Evolutionary conservation across 2,888 invertebrate species (phyloP).

Genomic region (Strigamia maritima): DNA sequence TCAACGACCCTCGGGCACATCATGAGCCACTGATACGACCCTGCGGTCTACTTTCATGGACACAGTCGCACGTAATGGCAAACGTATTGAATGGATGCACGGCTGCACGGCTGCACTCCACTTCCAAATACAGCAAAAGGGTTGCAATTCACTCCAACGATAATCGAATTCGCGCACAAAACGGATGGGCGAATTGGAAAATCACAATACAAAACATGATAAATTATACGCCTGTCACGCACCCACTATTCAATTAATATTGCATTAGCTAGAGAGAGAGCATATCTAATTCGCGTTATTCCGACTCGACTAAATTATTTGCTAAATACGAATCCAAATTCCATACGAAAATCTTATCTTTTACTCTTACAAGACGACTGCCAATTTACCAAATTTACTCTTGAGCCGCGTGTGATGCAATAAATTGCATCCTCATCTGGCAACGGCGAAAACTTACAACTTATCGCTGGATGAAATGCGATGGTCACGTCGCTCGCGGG

Average conservation of each 20-base stretch:
- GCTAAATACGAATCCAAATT: not conserved
- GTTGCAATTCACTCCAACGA: not conserved
- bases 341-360: conserved; percentile 2
- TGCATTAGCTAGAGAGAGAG: not conserved
- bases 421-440: not conserved
- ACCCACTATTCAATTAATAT: conserved; percentile 13
- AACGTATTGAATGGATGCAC: not conserved
- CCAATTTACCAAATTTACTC: not conserved
- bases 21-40: conserved; percentile 7
- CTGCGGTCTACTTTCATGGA: conserved; percentile 15
- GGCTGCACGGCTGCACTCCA: not conserved
- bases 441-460: conserved; percentile 2
- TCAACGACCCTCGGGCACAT: conserved; percentile 18
- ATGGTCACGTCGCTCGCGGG: conserved; percentile 1
- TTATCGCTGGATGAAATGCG: conserved; percentile 12
- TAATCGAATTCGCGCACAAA: not conserved
- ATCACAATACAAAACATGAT: conserved; percentile 4
- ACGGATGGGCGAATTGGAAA: not conserved
- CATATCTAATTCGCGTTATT: not conserved
- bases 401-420: not conserved
- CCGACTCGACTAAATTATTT: conserved; percentile 1
- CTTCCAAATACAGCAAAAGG: not conserved
- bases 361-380: not conserved
- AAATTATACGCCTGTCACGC: conserved; percentile 17
- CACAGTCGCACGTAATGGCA: not conserved